Base-by-base conservation (phyloP, 1,140 invertebrate genomes). In the Dreissena rostriformis region DNA sequence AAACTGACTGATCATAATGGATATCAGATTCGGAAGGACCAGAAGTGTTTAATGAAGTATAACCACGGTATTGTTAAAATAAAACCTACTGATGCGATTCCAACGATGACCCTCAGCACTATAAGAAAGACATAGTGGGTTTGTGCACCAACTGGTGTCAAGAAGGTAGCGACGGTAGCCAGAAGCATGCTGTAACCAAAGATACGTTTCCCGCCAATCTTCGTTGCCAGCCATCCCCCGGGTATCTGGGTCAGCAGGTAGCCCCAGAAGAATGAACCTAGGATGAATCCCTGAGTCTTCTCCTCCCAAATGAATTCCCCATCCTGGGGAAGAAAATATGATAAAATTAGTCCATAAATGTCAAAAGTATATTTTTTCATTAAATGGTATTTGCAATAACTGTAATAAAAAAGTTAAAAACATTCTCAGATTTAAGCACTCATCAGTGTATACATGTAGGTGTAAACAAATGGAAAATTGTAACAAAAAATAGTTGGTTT, bases 201-300 rank as follows among this genome's bases (percentile, higher is more conserved):
- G 0, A 93, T 89, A 77, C 90, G 87, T 82, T 93, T 94, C 14
- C 92, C 93, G 15, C 94, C 94, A 84, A 92, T 90, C 68, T 88
- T 87, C 0, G 91, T 90, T 12, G 93, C 91, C 17, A 94, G 73
- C 90, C 91, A 91, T n/a, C 93, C 94, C 11, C 92, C 93, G 10
- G 92, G 92, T 17, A 94, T 89, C 82, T 94, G 93, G 14, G 92
- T 91, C 11, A 92, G 72, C 11, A 94, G 86, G 82, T 94, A 94
- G 55, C 94, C 94, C 89, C 91, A 92, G 90, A 94, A 94, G 86
- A 93, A 94, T 14, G 93, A 87, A 8, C 92, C 91, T 8, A 94
- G 77, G 22, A 94, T 90, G 6, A 90, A 79, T 0, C 93, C 93
- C 82, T 94, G 93, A 12, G 86, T 81, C 17, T 86, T 87, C 76